These are phyloP conservation scores for Cyclophora punctaria DNA, from an alignment of 2,888 invertebrate genomes.

Conservation along the genomic window DNA sequence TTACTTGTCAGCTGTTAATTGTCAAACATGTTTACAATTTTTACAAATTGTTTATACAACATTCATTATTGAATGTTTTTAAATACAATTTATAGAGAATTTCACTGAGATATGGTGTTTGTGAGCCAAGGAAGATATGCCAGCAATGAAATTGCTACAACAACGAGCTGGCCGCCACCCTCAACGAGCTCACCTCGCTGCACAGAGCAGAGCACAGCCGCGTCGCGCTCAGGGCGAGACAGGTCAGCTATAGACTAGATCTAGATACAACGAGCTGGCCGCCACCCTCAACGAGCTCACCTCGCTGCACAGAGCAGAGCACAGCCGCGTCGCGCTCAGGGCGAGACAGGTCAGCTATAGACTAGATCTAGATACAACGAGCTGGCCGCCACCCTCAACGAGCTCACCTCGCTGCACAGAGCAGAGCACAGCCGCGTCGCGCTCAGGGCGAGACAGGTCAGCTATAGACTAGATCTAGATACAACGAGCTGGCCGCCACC, in stretches of 20 bases:
- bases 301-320: slow-evolving; percentile 92
- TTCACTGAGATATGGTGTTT: too few relatives aligned
- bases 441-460: slow-evolving; percentile 83
- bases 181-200: slow-evolving; percentile 93
- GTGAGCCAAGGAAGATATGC: too few relatives aligned
- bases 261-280: slow-evolving; percentile 82
- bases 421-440: slow-evolving; percentile 96
- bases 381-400: slow-evolving; percentile 90
- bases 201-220: slow-evolving; percentile 95
- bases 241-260: slow-evolving; percentile 51
- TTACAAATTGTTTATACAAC: too few relatives aligned
- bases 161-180: slow-evolving; percentile 89
- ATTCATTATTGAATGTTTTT: too few relatives aligned
- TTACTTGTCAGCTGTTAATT: too few relatives aligned
- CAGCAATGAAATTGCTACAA: too few relatives aligned
- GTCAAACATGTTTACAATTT: too few relatives aligned
- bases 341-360: slow-evolving; percentile 78
- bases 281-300: slow-evolving; percentile 93
- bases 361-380: slow-evolving; percentile 70
- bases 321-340: slow-evolving; percentile 91
- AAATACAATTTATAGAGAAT: too few relatives aligned
- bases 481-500: slow-evolving; percentile 90
- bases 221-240: slow-evolving; percentile 88
- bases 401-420: slow-evolving; percentile 92
- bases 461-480: background rate